Evolutionary conservation across 2,888 invertebrate species (phyloP), one percentile per base, ranked within the genome.

Genomic region (Apoderus coryli): DNA sequence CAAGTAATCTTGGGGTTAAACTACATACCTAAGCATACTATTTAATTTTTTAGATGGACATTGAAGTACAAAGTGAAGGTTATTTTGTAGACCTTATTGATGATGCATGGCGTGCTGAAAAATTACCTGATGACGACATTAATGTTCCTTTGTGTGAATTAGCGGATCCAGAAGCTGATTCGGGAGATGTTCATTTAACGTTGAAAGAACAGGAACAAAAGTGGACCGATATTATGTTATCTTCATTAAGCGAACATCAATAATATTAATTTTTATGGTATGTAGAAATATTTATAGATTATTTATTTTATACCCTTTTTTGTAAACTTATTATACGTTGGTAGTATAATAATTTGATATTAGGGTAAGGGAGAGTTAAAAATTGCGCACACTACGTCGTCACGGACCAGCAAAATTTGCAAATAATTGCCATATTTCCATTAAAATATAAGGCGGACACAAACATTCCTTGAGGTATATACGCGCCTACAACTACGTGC

Each of bases 91-190:
- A 84, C 53, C 59, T 85, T 33, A 76, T 86, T 42, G 89, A 90
- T 54, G 78, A 84, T 48, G 73, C 75, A 47, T 93, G 93, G 92
- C 69, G 44, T 4, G 72, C 78, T 35, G 90, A 90, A 50, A 67
- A 70, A 45, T 60, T 86, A 25, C 84, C 85, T 3, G 69, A 75
- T 45, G 89, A 90, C 56, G 88, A 89, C 50, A 84, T 84, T 44
- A 52, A 61, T 31, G 89, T 93, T 4, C 92, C 92, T 2, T 55
- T 76, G 28, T 73, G 79, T 49, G 90, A 92, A 60, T 62, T 93
- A 28, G 86, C 92, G 2, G 92, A 93, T 62, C 85, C 85, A 1
- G 88, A 88, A 55, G 84, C 88, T 2, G 92, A 93, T 56, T 82
- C 81, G 44, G 88, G 84, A 12, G 90, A 90, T 60, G 79, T 85